A percentile compares a stretch with the other conserved stretches of the same genome.
These are phyloP conservation scores for Drosophila biarmipes DNA, from an alignment of 1,140 invertebrate genomes.

Conservation along the genomic window DNA sequence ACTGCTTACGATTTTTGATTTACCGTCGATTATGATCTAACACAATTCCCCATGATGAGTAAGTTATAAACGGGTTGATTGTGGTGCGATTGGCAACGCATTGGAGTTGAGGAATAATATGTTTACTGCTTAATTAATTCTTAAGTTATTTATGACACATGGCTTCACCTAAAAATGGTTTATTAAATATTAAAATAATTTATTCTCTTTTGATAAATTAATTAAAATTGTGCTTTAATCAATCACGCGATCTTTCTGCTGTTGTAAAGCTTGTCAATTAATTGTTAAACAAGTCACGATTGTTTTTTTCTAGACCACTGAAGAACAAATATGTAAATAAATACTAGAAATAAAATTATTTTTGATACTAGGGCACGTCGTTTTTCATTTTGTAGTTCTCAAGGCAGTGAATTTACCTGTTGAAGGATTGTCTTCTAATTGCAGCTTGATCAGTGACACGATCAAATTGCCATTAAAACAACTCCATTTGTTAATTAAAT, in stretches of 20 bases:
- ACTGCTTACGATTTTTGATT: constrained; percentile 69
- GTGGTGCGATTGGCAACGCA: constrained; percentile 9
- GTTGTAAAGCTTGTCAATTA: constrained; percentile 10
- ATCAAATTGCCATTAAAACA: constrained; percentile 12
- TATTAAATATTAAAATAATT: neutral
- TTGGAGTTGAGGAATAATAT: neutral
- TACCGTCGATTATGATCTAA: constrained; percentile 50
- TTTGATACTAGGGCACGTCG: neutral
- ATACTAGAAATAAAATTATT: neutral
- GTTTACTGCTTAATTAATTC: neutral
- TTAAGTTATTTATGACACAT: neutral
- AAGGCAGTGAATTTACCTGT: neutral
- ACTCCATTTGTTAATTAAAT: constrained; percentile 33
- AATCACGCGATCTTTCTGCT: neutral
- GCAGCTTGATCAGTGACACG: constrained; percentile 16
- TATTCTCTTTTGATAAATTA: neutral
- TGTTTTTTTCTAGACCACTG: neutral
- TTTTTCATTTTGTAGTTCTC: neutral
- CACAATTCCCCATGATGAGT: constrained; percentile 16
- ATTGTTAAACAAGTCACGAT: neutral
- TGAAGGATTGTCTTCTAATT: constrained; percentile 14
- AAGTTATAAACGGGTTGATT: constrained; percentile 1
- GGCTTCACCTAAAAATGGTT: neutral
- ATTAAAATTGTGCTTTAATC: neutral
- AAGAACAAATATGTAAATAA: neutral